Evolutionary conservation across 2,888 invertebrate species (phyloP).

Genomic region (Sipha maydis): DNA sequence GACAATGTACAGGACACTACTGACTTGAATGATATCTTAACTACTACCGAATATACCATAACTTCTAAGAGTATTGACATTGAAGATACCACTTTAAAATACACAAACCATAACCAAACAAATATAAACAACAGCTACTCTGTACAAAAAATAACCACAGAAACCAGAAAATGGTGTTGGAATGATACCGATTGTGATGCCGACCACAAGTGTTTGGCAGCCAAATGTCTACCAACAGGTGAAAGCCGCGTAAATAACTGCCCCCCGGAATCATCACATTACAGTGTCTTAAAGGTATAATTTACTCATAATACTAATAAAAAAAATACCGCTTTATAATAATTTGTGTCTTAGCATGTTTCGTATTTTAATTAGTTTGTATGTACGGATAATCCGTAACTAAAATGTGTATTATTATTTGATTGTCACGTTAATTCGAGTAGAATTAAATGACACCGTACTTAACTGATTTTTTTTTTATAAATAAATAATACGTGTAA

Average conservation of each 20-base stretch:
- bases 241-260: slow-evolving; percentile 61
- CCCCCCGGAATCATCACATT: slow-evolving; percentile 58
- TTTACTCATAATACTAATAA: slow-evolving; percentile 46
- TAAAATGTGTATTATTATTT: slow-evolving; percentile 20
- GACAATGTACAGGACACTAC: background rate
- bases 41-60: slow-evolving; percentile 50
- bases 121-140: slow-evolving; percentile 1
- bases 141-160: slow-evolving; percentile 22
- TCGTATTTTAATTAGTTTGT: slow-evolving; percentile 25
- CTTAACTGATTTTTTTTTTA: background rate
- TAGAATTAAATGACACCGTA: background rate
- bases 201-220: slow-evolving; percentile 58
- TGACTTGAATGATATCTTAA: slow-evolving; percentile 11
- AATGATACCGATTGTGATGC: slow-evolving; percentile 55
- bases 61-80: slow-evolving; percentile 42
- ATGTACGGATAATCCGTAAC: background rate
- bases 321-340: slow-evolving; percentile 19
- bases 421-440: slow-evolving; percentile 7
- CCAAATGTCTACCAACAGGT: slow-evolving; percentile 53
- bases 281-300: slow-evolving; percentile 61
- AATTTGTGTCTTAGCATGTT: slow-evolving; percentile 40
- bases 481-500: background rate
- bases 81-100: background rate
- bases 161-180: slow-evolving; percentile 56
- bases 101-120: background rate